phyloP scores from a whole-genome alignment of 2,113 vertebrate species.

The Poecilia latipinna region DNA sequence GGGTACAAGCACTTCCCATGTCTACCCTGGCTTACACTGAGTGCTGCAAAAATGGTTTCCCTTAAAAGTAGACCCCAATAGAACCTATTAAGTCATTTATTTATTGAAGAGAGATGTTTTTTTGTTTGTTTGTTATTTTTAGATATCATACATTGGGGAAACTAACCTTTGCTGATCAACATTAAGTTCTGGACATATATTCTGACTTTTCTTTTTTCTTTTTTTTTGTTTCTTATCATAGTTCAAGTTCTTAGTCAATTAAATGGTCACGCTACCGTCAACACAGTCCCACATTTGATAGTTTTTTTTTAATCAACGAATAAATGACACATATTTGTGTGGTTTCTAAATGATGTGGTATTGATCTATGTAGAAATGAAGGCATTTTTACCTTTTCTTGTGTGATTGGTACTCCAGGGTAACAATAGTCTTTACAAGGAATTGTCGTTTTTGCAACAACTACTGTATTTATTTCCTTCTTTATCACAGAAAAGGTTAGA shows the following conservation, averaged over 20 bases:
- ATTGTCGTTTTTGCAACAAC: slow-evolving; percentile 16
- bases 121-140: too few relatives aligned
- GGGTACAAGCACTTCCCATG: slow-evolving; percentile 81
- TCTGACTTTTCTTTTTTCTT: background rate
- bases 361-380: background rate
- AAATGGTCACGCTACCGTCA: too few relatives aligned
- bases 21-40: background rate
- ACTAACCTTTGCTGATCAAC: background rate
- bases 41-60: slow-evolving; percentile 1
- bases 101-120: background rate
- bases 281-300: background rate
- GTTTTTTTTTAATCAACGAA: background rate
- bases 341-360: background rate
- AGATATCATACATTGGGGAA: background rate
- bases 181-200: background rate
- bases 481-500: background rate
- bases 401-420: background rate
- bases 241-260: background rate
- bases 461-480: background rate
- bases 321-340: background rate
- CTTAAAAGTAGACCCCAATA: background rate
- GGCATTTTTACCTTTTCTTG: background rate
- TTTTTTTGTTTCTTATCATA: background rate
- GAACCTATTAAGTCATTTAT: background rate
- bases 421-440: slow-evolving; percentile 2